Evolutionary conservation across 2,797 vertebrate genomes (phyloP).

Genomic region (Muscicapa comitata): DNA sequence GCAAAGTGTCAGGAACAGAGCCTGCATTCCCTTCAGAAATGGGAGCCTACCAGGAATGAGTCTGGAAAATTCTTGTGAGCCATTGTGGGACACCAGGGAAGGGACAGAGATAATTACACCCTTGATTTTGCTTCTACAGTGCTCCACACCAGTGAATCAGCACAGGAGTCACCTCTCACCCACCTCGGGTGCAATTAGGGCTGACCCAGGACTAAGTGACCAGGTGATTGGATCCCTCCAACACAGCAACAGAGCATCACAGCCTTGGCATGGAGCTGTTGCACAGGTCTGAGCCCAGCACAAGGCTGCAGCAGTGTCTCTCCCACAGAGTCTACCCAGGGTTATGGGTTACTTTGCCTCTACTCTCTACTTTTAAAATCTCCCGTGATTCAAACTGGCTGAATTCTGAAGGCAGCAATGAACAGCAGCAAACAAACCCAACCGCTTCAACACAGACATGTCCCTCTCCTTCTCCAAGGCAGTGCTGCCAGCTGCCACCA

Average conservation of each 20-base stretch:
- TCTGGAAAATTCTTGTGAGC: background rate
- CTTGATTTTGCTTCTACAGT: background rate
- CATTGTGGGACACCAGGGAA: background rate
- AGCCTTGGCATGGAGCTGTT: background rate
- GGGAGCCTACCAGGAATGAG: background rate
- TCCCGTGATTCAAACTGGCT: background rate
- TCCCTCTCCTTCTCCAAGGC: background rate
- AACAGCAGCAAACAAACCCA: background rate
- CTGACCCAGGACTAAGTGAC: background rate
- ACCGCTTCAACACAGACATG: background rate
- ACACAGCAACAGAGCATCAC: background rate
- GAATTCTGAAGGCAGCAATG: background rate
- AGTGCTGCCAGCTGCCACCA: background rate
- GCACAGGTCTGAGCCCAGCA: background rate
- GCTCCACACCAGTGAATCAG: background rate
- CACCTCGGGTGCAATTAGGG: background rate
- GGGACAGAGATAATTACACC: background rate
- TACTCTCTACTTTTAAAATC: background rate
- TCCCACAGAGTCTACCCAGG: background rate
- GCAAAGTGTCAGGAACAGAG: background rate
- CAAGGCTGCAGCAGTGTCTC: background rate
- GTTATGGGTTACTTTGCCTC: rapidly evolving
- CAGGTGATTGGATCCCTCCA: background rate
- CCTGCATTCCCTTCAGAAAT: background rate
- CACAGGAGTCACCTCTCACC: background rate